These are phyloP conservation scores for Myotis davidii DNA, from an alignment of 2,113 vertebrate genomes.

Conservation along the genomic window DNA sequence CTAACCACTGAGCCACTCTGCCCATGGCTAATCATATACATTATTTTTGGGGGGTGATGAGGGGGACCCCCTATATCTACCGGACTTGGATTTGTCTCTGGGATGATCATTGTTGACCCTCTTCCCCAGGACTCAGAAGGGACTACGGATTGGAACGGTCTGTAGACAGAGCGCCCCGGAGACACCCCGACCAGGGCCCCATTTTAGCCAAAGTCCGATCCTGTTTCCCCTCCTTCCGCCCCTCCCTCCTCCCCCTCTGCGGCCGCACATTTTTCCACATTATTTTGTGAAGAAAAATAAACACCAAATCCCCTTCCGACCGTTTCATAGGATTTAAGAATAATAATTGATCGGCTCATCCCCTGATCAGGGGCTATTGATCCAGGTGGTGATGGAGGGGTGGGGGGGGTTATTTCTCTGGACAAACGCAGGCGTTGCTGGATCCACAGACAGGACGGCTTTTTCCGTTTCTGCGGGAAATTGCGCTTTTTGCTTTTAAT, in stretches of 20 bases:
- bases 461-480: too few relatives aligned
- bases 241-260: not conserved
- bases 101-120: rapidly evolving
- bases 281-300: not conserved
- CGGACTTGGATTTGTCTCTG: too few relatives aligned
- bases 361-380: not conserved
- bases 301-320: not conserved
- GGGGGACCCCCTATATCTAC: too few relatives aligned
- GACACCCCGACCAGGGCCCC: too few relatives aligned
- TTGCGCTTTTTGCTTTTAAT: too few relatives aligned
- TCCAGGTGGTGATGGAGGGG: not conserved
- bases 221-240: rapidly evolving
- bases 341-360: not conserved
- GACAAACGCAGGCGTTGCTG: not conserved
- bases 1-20: too few relatives aligned
- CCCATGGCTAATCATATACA: too few relatives aligned
- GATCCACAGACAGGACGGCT: too few relatives aligned
- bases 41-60: too few relatives aligned
- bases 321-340: not conserved
- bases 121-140: too few relatives aligned
- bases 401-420: not conserved
- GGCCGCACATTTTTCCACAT: not conserved
- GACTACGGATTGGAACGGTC: too few relatives aligned
- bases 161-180: too few relatives aligned
- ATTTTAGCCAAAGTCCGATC: rapidly evolving